Conservation (phyloP, 2,113 vertebrate species). For the Henicopernis longicauda region DNA sequence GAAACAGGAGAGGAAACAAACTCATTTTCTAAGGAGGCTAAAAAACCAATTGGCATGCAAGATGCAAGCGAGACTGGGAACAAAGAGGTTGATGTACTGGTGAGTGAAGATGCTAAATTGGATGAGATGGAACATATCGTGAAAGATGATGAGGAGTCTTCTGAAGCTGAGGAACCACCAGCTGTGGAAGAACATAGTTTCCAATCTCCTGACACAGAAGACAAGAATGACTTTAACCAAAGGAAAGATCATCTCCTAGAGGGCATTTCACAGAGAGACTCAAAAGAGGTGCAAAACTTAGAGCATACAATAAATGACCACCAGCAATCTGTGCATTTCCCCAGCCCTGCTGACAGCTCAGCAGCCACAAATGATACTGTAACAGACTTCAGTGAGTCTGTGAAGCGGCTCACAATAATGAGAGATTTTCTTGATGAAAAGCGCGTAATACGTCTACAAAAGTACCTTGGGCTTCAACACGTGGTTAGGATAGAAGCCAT, state of each 20-base stretch:
- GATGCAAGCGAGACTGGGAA: background rate
- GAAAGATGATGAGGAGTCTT: background rate
- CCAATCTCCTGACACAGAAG: background rate
- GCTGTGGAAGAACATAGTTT: background rate
- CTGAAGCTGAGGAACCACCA: background rate
- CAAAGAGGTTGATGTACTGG: background rate
- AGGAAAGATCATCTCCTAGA: background rate
- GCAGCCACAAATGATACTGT: background rate
- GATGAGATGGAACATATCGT: background rate
- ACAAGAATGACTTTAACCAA: background rate
- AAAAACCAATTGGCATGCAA: background rate
- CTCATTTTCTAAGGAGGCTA: background rate
- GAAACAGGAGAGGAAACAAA: background rate
- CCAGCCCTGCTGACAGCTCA: background rate
- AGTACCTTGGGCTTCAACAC: constrained; percentile 77
- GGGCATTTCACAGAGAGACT: background rate
- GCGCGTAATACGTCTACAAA: constrained; percentile 71
- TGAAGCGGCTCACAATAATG: constrained; percentile 73
- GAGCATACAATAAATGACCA: background rate
- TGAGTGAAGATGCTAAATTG: background rate
- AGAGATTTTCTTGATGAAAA: constrained; percentile 79
- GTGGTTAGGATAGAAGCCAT: constrained; percentile 80
- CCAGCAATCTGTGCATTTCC: background rate
- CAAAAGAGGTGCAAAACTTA: background rate
- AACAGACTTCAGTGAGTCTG: constrained; percentile 66